A percentile compares a stretch with the other conserved stretches of the same genome.
Conservation (phyloP, 2,113 vertebrate species). For the Coturnix japonica region DNA sequence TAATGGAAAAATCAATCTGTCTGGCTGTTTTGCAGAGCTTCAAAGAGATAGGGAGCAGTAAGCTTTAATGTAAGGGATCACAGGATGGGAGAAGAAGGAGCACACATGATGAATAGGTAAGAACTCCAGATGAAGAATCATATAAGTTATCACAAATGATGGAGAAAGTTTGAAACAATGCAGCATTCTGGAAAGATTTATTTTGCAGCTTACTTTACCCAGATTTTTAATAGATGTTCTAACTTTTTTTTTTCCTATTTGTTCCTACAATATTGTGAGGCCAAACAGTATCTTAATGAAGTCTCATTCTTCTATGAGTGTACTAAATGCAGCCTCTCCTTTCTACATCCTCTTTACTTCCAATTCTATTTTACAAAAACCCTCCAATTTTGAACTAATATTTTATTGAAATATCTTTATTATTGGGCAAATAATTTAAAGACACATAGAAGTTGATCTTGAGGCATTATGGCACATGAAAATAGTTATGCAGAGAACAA, state of each 20-base stretch:
- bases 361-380: background rate
- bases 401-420: background rate
- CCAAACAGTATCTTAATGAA: background rate
- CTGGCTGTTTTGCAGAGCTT: background rate
- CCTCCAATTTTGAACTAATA: background rate
- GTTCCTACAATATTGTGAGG: background rate
- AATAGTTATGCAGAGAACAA: background rate
- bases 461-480: background rate
- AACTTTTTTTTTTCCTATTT: background rate
- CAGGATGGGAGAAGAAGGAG: background rate
- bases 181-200: background rate
- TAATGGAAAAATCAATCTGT: slow-evolving; percentile 23
- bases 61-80: background rate
- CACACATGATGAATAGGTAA: background rate
- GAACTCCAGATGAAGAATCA: background rate
- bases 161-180: background rate
- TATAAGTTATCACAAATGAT: background rate
- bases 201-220: background rate
- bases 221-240: background rate
- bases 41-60: background rate
- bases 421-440: background rate
- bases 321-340: background rate
- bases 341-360: background rate
- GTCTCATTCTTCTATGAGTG: background rate
- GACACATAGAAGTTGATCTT: background rate